Percentiles rank a stretch among this genome's conserved stretches.
These are phyloP conservation scores for Dryobates pubescens DNA, from an alignment of 2,797 vertebrate species.

Conservation along the genomic window DNA sequence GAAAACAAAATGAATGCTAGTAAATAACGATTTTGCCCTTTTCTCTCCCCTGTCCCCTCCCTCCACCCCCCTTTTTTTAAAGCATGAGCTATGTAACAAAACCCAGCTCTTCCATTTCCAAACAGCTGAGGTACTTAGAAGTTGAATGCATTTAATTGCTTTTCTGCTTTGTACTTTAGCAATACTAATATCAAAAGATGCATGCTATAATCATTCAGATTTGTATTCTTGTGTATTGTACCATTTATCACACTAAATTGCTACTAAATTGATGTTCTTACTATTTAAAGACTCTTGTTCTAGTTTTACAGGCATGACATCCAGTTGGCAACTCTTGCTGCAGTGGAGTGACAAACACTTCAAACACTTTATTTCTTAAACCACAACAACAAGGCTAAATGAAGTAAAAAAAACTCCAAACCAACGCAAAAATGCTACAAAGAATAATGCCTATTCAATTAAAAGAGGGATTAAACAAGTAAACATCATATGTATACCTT, in stretches of 20 bases:
- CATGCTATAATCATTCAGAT: neutral
- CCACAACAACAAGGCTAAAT: neutral
- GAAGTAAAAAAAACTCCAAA: neutral
- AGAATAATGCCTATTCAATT: neutral
- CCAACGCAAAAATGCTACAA: neutral
- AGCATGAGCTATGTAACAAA: neutral
- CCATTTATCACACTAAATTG: neutral
- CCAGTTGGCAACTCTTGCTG: slow-evolving; percentile 27
- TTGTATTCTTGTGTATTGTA: neutral
- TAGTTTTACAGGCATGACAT: slow-evolving; percentile 33
- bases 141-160: neutral
- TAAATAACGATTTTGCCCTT: neutral
- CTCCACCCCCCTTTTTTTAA: neutral
- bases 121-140: neutral
- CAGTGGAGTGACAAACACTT: neutral
- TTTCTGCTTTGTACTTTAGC: neutral
- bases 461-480: neutral
- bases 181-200: neutral
- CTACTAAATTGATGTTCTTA: slow-evolving; percentile 11
- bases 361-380: slow-evolving; percentile 2
- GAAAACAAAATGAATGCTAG: neutral
- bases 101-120: neutral
- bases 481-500: neutral
- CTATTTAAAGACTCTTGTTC: slow-evolving; percentile 37
- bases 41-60: too few relatives aligned